Base-by-base conservation (phyloP, 1,140 invertebrate genomes). In the Hirudo medicinalis region DNA sequence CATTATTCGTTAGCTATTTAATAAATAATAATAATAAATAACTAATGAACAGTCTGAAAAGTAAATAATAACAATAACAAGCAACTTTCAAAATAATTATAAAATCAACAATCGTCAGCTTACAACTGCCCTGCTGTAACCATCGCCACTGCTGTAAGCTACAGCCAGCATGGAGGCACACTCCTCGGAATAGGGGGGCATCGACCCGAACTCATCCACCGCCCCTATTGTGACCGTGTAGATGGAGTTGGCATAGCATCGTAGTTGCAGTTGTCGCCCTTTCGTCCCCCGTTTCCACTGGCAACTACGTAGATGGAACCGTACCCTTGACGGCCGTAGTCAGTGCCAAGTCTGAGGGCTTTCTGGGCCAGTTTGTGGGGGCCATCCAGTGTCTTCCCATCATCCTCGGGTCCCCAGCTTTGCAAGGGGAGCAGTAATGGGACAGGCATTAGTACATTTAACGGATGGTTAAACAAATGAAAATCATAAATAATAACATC, bases 151-250 rank as follows among this genome's bases (percentile, higher is more conserved):
- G 74, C 81, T 82, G 72, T 81, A 83, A 0, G 83, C 81, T 0
- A 83, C 82, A n/a, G 82, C 83, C 43, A 84, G 71, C 79, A 83
- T 83, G 27, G 81, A 78, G 9, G 83, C 81, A 77, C 83, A 84
- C 70, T 81, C 78, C 74, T 84, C 83, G 27, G 80, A 79, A 76
- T 83, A 84, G 73, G 76, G 80, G 6, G 83, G 82, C 79, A 82
- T 82, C 8, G 76, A 70, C n/a, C 81, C 81, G 15, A 73, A 72
- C 63, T 82, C 80, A 78, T 83, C 80, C 29, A 84, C 81, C 9
- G 82, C 81, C 32, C 81, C 81, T 68, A 83, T 80, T n/a, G 82
- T 82, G 15, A 83, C 76, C 29, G 81, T 82, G 72, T 80, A 83
- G 22, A 82, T 76, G 11, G 81, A 82, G 72, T 81, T 81, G 6